phyloP scores from a whole-genome alignment of 2,797 vertebrate species.

The Argya squamiceps region DNA sequence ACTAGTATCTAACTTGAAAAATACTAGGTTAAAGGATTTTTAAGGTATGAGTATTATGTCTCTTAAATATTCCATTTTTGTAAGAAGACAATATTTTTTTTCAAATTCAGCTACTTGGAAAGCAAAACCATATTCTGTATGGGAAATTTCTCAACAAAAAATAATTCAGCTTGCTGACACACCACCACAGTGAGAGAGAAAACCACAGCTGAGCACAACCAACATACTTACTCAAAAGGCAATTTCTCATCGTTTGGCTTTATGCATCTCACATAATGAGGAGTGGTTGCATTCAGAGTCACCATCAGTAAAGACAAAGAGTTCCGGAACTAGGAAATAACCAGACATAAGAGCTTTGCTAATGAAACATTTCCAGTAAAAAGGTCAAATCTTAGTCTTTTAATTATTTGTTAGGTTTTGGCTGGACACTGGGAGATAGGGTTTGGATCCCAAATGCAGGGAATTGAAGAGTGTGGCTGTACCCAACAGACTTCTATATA shows the following conservation, averaged over 20 bases:
- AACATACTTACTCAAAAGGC: conserved; percentile 91
- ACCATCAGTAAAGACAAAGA: conserved; percentile 94
- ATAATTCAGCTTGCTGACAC: neutral
- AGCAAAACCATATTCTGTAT: neutral
- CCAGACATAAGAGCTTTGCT: neutral
- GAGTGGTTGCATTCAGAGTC: conserved; percentile 93
- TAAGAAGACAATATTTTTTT: neutral
- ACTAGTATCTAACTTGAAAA: neutral
- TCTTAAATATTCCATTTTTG: neutral
- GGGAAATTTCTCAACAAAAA: neutral
- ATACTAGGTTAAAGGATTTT: neutral
- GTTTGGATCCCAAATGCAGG: neutral
- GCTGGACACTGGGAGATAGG: neutral
- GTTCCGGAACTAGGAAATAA: conserved; percentile 85
- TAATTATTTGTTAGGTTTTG: neutral
- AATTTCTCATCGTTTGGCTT: conserved; percentile 95
- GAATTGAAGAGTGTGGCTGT: neutral
- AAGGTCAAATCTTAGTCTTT: neutral
- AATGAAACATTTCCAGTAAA: neutral
- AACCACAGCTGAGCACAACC: neutral
- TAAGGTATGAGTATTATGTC: neutral
- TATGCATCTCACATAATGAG: conserved; percentile 97
- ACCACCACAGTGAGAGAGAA: neutral
- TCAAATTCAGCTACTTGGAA: neutral
- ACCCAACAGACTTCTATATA: neutral